phyloP scores from a whole-genome alignment of 1,140 invertebrate species.

The Helicoverpa armigera region DNA sequence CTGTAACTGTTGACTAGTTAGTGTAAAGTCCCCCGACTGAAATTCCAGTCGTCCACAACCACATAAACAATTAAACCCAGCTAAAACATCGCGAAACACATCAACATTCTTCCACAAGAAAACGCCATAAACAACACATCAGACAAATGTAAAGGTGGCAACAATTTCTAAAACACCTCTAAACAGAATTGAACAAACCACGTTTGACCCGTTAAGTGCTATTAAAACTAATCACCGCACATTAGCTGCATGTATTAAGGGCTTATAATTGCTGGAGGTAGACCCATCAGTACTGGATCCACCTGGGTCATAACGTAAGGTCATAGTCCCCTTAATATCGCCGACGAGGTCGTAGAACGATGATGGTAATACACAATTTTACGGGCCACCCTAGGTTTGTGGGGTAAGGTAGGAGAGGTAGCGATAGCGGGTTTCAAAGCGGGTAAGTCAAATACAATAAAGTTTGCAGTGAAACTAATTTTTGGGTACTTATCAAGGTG shows the following conservation, averaged over 20 bases:
- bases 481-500: no score
- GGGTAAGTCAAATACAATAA: background rate
- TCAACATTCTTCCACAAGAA: background rate
- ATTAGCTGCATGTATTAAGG: slow-evolving; percentile 26
- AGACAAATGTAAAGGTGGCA: background rate
- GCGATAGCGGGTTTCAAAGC: slow-evolving; percentile 26
- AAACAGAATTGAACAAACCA: slow-evolving; percentile 17
- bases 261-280: slow-evolving; percentile 26
- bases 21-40: no score
- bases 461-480: no score
- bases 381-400: slow-evolving; percentile 64
- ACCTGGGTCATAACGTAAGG: slow-evolving; percentile 65
- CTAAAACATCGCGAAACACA: background rate
- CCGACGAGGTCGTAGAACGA: slow-evolving; percentile 70
- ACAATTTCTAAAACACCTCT: background rate
- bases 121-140: background rate
- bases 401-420: slow-evolving; percentile 49
- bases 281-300: slow-evolving; percentile 52
- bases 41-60: no score
- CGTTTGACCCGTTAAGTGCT: slow-evolving; percentile 15
- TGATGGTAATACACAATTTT: slow-evolving; percentile 80
- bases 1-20: no score
- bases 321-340: slow-evolving; percentile 74
- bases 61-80: no score
- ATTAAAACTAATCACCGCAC: slow-evolving; percentile 20